Evolutionary conservation across 1,140 invertebrate genomes (phyloP).

Genomic region (Drosophila mayri): DNA sequence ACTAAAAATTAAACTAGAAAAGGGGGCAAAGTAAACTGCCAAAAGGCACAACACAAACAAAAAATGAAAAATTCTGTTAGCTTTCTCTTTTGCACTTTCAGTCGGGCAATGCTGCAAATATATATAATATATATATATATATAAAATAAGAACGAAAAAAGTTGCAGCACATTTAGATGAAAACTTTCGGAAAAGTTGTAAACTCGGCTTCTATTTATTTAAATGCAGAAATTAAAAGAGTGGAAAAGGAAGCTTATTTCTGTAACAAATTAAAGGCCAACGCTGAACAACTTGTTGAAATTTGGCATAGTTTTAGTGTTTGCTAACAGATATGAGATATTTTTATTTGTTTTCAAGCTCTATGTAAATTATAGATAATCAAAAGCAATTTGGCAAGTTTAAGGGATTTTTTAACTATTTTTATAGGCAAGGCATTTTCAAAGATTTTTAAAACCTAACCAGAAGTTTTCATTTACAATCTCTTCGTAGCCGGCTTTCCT

Average conservation of each 20-base stretch:
- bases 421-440: too few species aligned
- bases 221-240: slow-evolving; percentile 24
- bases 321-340: not conserved
- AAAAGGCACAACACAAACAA: slow-evolving; percentile 49
- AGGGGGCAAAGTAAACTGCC: slow-evolving; percentile 40
- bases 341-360: not conserved
- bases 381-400: not conserved
- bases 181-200: slow-evolving; percentile 47
- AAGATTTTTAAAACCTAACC: too few species aligned
- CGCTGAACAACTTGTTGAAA: slow-evolving; percentile 25
- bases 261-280: slow-evolving; percentile 26
- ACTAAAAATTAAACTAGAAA: slow-evolving; percentile 21
- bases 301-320: slow-evolving; percentile 3
- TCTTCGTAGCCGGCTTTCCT: not conserved
- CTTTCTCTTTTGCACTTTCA: slow-evolving; percentile 11
- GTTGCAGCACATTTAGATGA: slow-evolving; percentile 42
- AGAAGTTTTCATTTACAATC: not conserved
- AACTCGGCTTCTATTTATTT: slow-evolving; percentile 37
- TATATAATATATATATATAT: not conserved
- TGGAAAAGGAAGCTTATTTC: not conserved
- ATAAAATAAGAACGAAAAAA: not conserved
- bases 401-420: not conserved
- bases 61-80: slow-evolving; percentile 22
- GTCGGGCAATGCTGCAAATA: not conserved
- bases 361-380: not conserved